Percentiles rank a stretch among this genome's conserved stretches.
phyloP scores from a whole-genome alignment of 1,140 invertebrate genomes.

The Stegodyphus mimosarum region DNA sequence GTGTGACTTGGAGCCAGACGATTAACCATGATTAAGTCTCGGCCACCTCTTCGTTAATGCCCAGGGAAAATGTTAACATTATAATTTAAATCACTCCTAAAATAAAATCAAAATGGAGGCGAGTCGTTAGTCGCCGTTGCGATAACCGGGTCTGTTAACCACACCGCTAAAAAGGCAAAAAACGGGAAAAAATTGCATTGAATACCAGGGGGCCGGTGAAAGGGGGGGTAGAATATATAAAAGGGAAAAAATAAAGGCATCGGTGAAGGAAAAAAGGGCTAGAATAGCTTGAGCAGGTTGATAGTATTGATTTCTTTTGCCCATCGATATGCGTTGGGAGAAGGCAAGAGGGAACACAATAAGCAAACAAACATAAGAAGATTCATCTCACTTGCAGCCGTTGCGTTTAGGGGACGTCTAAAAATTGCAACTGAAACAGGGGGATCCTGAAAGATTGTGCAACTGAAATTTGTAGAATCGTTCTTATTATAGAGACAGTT shows the following conservation, averaged over 20 bases:
- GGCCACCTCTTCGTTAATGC: not conserved
- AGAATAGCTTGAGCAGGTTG: constrained; percentile 21
- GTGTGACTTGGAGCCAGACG: constrained; percentile 4
- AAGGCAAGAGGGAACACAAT: constrained; percentile 28
- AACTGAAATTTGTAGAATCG: no score
- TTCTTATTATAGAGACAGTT: no score
- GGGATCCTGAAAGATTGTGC: not conserved
- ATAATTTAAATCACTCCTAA: constrained; percentile 34
- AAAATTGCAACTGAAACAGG: not conserved
- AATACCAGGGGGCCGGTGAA: constrained; percentile 1
- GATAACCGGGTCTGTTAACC: not conserved
- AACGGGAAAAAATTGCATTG: constrained; percentile 10
- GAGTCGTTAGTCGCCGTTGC: not conserved
- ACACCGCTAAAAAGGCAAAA: not conserved
- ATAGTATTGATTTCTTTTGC: constrained; percentile 45
- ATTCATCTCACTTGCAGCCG: constrained; percentile 36
- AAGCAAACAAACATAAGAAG: constrained; percentile 35
- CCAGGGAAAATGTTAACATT: constrained; percentile 19
- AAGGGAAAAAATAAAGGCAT: not conserved
- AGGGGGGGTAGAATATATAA: not conserved
- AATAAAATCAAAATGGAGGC: constrained; percentile 27
- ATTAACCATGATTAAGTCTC: constrained; percentile 47
- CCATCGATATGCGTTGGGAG: constrained; percentile 37
- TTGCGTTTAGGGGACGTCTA: not conserved
- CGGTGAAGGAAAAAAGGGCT: not conserved